A percentile compares a stretch with the other conserved stretches of the same genome.
phyloP scores from a whole-genome alignment of 1,140 invertebrate genomes.

The Paralvinella palmiformis region DNA sequence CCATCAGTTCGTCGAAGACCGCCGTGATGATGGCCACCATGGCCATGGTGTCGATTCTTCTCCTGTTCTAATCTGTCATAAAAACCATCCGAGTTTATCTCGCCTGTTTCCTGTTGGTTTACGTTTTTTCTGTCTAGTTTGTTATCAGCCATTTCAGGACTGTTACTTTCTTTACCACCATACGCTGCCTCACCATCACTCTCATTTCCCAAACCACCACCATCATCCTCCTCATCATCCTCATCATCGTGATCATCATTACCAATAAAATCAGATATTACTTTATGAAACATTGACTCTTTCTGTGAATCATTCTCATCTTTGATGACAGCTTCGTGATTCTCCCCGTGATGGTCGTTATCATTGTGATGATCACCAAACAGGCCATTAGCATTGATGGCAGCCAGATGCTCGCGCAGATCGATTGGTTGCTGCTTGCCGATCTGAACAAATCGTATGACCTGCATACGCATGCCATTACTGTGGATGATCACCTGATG shows the following conservation, averaged over 20 bases:
- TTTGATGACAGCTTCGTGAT: not conserved
- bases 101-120: too few relatives aligned
- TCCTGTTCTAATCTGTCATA: too few relatives aligned
- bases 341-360: not conserved
- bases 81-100: too few relatives aligned
- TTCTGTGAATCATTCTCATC: too few relatives aligned
- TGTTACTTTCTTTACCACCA: not conserved
- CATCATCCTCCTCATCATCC: slow-evolving; percentile 1
- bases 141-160: too few relatives aligned
- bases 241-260: slow-evolving; percentile 1
- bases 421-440: not conserved
- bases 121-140: too few relatives aligned
- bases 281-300: too few relatives aligned
- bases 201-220: not conserved
- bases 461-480: not conserved
- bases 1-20: too few relatives aligned
- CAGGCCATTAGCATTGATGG: not conserved
- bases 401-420: not conserved
- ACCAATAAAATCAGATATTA: too few relatives aligned
- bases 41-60: too few relatives aligned
- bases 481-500: slow-evolving; percentile 8
- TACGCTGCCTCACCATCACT: not conserved
- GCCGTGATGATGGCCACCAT: too few relatives aligned
- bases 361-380: not conserved
- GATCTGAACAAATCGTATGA: not conserved